phyloP scores from a whole-genome alignment of 2,888 invertebrate genomes.

The Troglohyphantes excavatus region DNA sequence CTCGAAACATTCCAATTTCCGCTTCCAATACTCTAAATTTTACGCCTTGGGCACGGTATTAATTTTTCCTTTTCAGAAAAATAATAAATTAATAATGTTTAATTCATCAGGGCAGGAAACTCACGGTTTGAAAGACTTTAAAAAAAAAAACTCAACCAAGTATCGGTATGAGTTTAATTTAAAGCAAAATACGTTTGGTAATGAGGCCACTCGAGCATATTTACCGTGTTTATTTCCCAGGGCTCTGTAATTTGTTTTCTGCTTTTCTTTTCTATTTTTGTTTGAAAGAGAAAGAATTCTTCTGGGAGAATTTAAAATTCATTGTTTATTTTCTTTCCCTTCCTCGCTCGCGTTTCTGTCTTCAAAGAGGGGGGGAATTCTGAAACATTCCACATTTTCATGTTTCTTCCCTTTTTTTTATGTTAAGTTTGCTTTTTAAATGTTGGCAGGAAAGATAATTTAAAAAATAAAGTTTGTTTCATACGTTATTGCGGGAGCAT shows the following conservation, averaged over 20 bases:
- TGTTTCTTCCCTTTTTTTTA: background rate
- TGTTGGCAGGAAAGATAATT: constrained; percentile 4
- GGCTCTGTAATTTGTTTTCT: background rate
- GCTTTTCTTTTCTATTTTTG: background rate
- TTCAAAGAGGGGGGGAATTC: background rate
- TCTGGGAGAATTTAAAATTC: constrained; percentile 31
- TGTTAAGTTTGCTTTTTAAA: background rate
- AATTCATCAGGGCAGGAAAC: constrained; percentile 13
- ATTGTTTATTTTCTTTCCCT: constrained; percentile 31
- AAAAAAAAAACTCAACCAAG: background rate
- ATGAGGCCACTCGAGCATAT: background rate
- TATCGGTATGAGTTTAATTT: constrained; percentile 10
- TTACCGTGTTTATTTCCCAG: background rate
- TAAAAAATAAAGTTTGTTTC: background rate
- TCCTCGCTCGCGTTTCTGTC: constrained; percentile 11
- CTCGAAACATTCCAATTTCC: background rate
- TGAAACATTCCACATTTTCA: background rate
- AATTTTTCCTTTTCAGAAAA: constrained; percentile 24
- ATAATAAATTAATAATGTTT: constrained; percentile 10
- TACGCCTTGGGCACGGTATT: background rate
- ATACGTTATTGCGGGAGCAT: background rate
- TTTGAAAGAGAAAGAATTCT: background rate
- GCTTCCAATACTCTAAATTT: background rate
- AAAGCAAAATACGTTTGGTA: constrained; percentile 4
- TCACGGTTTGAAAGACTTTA: background rate